A percentile compares a stretch with the other conserved stretches of the same genome.
phyloP scores from a whole-genome alignment of 1,140 invertebrate species.

The Hyposmocoma kahamanoa region DNA sequence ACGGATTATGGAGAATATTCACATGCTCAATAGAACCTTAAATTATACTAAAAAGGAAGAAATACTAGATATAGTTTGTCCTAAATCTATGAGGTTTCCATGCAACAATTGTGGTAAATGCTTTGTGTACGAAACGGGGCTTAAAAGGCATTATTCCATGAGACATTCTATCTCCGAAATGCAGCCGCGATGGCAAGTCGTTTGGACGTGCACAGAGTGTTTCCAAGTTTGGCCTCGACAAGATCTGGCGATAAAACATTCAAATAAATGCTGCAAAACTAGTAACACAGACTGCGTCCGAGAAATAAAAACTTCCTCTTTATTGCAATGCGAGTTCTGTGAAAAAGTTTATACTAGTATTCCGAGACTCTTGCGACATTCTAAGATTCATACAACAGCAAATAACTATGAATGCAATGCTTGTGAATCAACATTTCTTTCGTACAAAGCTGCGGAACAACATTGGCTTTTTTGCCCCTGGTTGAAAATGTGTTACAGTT shows the following conservation, averaged over 20 bases:
- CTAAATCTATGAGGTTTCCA: constrained; percentile 39
- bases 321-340: constrained; percentile 65
- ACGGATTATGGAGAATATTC: constrained; percentile 64
- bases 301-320: constrained; percentile 53
- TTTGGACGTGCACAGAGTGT: constrained; percentile 64
- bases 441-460: constrained; percentile 51
- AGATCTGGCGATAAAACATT: constrained; percentile 46
- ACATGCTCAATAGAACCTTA: constrained; percentile 59
- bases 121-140: constrained; percentile 60
- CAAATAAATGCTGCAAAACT: constrained; percentile 35
- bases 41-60: constrained; percentile 64
- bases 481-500: constrained; percentile 49
- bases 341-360: constrained; percentile 65
- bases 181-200: constrained; percentile 56
- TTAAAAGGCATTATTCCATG: constrained; percentile 45
- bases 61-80: constrained; percentile 40
- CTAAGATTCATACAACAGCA: constrained; percentile 41
- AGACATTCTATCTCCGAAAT: constrained; percentile 38
- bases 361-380: constrained; percentile 51
- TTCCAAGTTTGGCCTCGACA: constrained; percentile 63
- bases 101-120: constrained; percentile 58
- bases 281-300: constrained; percentile 34
- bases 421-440: constrained; percentile 48
- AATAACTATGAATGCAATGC: constrained; percentile 62
- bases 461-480: constrained; percentile 59